Percentiles rank a stretch among this genome's conserved stretches.
phyloP scores from a whole-genome alignment of 2,888 invertebrate species.

The Dysmachus trigonus region DNA sequence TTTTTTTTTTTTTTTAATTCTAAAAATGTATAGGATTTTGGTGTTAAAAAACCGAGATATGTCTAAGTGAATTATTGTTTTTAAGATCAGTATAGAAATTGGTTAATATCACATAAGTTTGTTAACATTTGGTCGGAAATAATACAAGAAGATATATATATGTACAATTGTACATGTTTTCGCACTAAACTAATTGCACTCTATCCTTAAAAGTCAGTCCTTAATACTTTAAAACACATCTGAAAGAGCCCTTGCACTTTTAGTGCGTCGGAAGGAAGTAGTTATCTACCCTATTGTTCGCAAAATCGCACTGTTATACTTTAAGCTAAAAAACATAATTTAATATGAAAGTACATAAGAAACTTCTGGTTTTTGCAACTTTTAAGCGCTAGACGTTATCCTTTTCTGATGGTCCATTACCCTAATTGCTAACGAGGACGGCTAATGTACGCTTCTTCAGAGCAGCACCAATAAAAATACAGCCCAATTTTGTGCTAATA shows the following conservation, averaged over 20 bases:
- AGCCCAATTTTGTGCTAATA: background rate
- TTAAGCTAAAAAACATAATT: background rate
- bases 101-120: too few relatives aligned
- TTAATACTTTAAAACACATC: too few relatives aligned
- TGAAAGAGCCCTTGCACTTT: background rate
- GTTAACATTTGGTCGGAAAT: too few relatives aligned
- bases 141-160: too few relatives aligned
- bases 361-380: background rate
- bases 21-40: too few relatives aligned
- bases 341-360: background rate
- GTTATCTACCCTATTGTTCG: background rate
- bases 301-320: background rate
- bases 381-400: background rate
- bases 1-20: too few relatives aligned
- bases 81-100: too few relatives aligned
- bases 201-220: too few relatives aligned
- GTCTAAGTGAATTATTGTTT: too few relatives aligned
- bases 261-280: background rate
- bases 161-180: too few relatives aligned
- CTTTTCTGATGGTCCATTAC: background rate
- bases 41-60: too few relatives aligned
- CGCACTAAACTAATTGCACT: too few relatives aligned
- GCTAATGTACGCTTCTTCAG: background rate
- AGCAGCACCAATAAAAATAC: background rate
- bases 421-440: background rate